Evolutionary conservation across 2,113 vertebrate species (phyloP).

Genomic region (Paramisgurnus dabryanus): DNA sequence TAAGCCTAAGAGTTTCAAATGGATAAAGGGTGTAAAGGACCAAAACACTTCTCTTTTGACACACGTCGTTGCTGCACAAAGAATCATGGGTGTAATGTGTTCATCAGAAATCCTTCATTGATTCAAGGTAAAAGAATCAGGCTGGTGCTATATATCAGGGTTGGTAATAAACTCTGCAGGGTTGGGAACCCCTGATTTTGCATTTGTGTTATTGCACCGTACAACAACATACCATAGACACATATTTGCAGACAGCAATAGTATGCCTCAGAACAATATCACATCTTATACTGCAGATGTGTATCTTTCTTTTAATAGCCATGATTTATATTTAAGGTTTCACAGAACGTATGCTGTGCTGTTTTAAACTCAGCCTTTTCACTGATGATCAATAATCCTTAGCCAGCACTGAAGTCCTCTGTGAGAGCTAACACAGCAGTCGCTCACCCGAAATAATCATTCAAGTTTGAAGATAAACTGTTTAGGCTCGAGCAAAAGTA

Average conservation of each 20-base stretch:
- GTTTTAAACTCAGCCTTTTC: conserved; percentile 39
- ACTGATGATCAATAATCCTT: conserved; percentile 35
- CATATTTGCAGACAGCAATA: too few relatives aligned
- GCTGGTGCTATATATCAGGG: neutral
- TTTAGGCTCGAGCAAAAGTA: neutral
- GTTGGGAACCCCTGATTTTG: neutral
- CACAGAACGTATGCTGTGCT: neutral
- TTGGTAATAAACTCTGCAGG: too few relatives aligned
- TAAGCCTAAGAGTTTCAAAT: too few relatives aligned
- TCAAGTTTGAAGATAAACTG: neutral
- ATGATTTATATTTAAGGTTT: neutral
- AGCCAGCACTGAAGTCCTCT: conserved; percentile 16
- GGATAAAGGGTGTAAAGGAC: too few relatives aligned
- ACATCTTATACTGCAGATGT: neutral
- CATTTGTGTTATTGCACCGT: neutral
- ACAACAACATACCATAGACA: too few relatives aligned
- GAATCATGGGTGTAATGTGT: too few relatives aligned
- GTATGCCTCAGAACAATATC: too few relatives aligned
- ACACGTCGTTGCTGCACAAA: too few relatives aligned
- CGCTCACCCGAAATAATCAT: conserved; percentile 7
- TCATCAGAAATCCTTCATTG: too few relatives aligned
- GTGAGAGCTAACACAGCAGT: neutral
- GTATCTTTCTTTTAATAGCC: neutral
- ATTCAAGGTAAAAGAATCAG: neutral
- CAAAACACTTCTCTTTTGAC: too few relatives aligned